Evolutionary conservation across 1,140 invertebrate genomes (phyloP).

Genomic region (Heliconius congener): DNA sequence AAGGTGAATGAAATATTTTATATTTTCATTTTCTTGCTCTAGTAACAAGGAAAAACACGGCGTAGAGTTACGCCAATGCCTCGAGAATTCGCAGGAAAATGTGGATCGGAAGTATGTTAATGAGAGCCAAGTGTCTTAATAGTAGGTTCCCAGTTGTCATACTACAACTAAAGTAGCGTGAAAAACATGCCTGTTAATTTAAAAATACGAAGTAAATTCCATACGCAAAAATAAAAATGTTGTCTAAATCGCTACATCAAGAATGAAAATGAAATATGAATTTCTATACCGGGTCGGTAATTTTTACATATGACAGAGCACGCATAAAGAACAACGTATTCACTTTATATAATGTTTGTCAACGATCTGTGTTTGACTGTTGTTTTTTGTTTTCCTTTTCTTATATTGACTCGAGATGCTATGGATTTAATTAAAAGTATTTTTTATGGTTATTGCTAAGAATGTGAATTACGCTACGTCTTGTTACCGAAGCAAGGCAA

Average conservation of each 20-base stretch:
- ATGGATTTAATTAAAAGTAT: background rate
- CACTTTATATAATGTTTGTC: conserved; percentile 10
- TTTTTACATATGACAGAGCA: conserved; percentile 18
- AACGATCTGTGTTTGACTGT: background rate
- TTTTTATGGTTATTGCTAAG: too few species aligned
- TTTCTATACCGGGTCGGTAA: background rate
- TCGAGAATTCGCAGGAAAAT: too few species aligned
- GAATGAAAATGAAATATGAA: conserved; percentile 19
- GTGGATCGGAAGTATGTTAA: too few species aligned
- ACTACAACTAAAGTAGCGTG: background rate
- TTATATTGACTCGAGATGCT: background rate
- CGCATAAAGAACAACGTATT: conserved; percentile 15
- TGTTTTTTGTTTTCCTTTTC: conserved; percentile 1
- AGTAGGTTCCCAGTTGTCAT: too few species aligned
- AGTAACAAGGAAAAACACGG: too few species aligned
- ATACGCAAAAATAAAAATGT: background rate
- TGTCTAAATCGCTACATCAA: background rate
- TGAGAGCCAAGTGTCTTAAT: too few species aligned
- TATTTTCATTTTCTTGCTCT: too few species aligned
- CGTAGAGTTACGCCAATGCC: too few species aligned
- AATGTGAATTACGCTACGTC: too few species aligned
- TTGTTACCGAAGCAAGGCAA: too few species aligned
- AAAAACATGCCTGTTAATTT: background rate
- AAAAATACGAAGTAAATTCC: background rate
- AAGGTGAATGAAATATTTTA: too few species aligned